Evolutionary conservation across 92 coral and sea anemone genomes (phyloP), one percentile per base, ranked within the genome.

Genomic region (Epizoanthus fatuus): DNA sequence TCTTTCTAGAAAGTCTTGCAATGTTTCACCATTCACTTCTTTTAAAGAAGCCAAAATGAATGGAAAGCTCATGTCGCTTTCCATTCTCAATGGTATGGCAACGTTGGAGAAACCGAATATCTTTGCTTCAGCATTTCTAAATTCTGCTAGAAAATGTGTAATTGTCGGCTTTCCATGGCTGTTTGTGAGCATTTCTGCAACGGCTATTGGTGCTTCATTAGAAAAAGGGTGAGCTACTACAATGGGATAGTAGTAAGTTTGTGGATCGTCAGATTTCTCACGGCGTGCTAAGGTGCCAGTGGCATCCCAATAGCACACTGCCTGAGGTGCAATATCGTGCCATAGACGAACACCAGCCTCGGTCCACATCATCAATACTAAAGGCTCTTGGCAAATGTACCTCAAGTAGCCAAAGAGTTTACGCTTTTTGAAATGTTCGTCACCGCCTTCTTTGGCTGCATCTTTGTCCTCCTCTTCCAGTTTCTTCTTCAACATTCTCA

Each of bases 161-260:
- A 87, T 42, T 16, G 71, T 87, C 0, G 74, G 66, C 3, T 53
- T 51, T 9, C 71, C 74, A 32, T 89, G 89, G 75, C 81, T 72
- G 40, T 76, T 89, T 0, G 92, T 84, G 3, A 89, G 62, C 86
- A 89, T 89, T 70, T 89, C 89, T 4, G 86, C 92, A 2, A 89
- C 92, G 5, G 86, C 85, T 4, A 89, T 63, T 37, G 80, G 86
- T 19, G 92, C 81, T 42, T 89, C 57, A 9, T 79, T 74, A 15
- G 44, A 32, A 19, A 70, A 55, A 4, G 92, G 89, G 47, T 84
- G 85, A 12, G 85, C 17, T 56, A 56, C 62, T 6, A 56, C 62
- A 0, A 84, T 25, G 14, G 89, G 80, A 72, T 89, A 89, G 56
- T 89, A 84, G 74, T 86, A 86, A 4, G 69, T 55, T 1, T 53